A percentile compares a stretch with the other conserved stretches of the same genome.
These are phyloP conservation scores for Pectinophora gossypiella DNA, from an alignment of 1,140 invertebrate genomes.

Conservation along the genomic window DNA sequence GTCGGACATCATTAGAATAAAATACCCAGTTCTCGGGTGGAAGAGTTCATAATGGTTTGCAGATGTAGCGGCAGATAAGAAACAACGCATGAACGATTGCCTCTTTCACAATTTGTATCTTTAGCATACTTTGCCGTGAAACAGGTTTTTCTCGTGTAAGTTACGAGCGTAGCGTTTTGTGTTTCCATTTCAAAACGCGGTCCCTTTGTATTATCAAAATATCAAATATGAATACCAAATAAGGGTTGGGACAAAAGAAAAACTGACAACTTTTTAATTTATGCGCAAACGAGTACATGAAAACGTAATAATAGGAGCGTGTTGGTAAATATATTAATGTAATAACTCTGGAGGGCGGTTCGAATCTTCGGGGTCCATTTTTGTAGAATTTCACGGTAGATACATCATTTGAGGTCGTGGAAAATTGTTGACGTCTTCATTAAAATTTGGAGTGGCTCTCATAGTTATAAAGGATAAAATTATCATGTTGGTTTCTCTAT, in stretches of 20 bases:
- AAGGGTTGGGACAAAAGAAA: slow-evolving; percentile 72
- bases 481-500: slow-evolving; percentile 16
- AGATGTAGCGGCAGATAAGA: slow-evolving; percentile 41
- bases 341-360: slow-evolving; percentile 61
- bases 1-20: slow-evolving; percentile 40
- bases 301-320: slow-evolving; percentile 73
- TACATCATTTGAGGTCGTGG: slow-evolving; percentile 54
- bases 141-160: slow-evolving; percentile 68
- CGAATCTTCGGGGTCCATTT: slow-evolving; percentile 46
- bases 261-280: slow-evolving; percentile 72
- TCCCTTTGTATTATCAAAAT: slow-evolving; percentile 71
- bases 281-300: slow-evolving; percentile 72
- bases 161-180: slow-evolving; percentile 49
- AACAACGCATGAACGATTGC: slow-evolving; percentile 62
- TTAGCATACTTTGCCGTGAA: slow-evolving; percentile 64
- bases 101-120: slow-evolving; percentile 74
- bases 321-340: slow-evolving; percentile 74
- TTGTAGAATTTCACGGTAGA: slow-evolving; percentile 71
- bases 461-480: slow-evolving; percentile 17
- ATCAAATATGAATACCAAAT: slow-evolving; percentile 75
- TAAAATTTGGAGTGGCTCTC: slow-evolving; percentile 28
- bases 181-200: slow-evolving; percentile 58
- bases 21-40: slow-evolving; percentile 39
- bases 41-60: slow-evolving; percentile 50
- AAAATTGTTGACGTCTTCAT: slow-evolving; percentile 67